Evolutionary conservation across 1,140 invertebrate species (phyloP).

Genomic region (Macrocentrus cingulum): DNA sequence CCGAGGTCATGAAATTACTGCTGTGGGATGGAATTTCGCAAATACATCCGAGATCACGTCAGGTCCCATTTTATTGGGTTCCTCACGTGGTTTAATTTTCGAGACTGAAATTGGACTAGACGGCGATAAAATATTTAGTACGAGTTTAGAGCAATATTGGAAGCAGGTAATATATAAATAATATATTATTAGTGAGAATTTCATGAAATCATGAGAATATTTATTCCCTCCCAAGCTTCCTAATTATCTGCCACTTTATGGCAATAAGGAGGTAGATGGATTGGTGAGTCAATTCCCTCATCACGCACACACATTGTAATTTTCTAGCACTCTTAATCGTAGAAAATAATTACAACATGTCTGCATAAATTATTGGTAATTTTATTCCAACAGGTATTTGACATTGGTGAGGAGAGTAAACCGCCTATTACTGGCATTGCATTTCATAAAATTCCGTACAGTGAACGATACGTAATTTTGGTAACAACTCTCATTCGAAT

Average conservation of each 20-base stretch:
- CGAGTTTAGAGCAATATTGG: constrained; percentile 79
- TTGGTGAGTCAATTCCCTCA: constrained; percentile 62
- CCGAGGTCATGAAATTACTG: constrained; percentile 83
- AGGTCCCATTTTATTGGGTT: constrained; percentile 84
- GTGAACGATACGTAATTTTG: constrained; percentile 77
- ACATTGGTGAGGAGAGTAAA: constrained; percentile 72
- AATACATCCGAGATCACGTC: constrained; percentile 72
- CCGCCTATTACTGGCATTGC: constrained; percentile 85
- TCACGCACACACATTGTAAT: neutral
- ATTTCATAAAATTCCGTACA: constrained; percentile 73
- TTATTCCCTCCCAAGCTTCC: constrained; percentile 63
- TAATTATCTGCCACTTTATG: constrained; percentile 73
- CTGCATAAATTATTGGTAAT: constrained; percentile 9
- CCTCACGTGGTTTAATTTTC: constrained; percentile 87
- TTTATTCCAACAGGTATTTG: constrained; percentile 71
- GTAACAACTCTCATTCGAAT: constrained; percentile 80
- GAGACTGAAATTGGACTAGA: constrained; percentile 83
- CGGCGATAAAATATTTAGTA: constrained; percentile 78
- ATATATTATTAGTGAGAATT: neutral
- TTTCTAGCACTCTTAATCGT: too few species aligned
- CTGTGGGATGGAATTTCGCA: constrained; percentile 85
- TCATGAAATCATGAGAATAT: constrained; percentile 22
- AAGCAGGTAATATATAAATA: constrained; percentile 71
- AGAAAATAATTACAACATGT: too few species aligned
- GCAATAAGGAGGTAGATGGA: constrained; percentile 70